A percentile compares a stretch with the other conserved stretches of the same genome.
Evolutionary conservation across 1,140 invertebrate species (phyloP).

Genomic region (Procambarus virginalis): DNA sequence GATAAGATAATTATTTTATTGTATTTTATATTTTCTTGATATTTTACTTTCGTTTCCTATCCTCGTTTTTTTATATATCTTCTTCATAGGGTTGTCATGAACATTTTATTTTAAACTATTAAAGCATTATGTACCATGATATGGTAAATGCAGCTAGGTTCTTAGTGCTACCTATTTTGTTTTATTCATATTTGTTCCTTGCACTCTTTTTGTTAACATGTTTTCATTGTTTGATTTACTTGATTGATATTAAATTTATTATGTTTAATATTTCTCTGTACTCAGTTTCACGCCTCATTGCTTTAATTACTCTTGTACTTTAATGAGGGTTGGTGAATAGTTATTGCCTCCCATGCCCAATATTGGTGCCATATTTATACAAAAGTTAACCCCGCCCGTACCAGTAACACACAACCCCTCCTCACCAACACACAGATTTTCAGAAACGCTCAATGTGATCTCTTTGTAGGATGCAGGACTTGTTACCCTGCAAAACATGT

Average conservation of each 20-base stretch:
- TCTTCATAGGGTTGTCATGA: conserved; percentile 21
- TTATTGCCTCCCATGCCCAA: conserved; percentile 45
- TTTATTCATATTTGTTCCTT: background rate
- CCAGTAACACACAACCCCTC: conserved; percentile 26
- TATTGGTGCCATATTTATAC: conserved; percentile 63
- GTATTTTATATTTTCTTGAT: conserved; percentile 47
- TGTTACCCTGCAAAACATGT: conserved; percentile 19
- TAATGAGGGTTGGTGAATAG: conserved; percentile 32
- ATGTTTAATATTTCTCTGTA: background rate
- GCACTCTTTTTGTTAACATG: conserved; percentile 26
- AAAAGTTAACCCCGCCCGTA: conserved; percentile 57
- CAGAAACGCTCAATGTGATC: conserved; percentile 67
- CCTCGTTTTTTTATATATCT: background rate
- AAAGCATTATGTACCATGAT: conserved; percentile 18
- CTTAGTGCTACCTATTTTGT: conserved; percentile 1
- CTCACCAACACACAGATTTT: conserved; percentile 48
- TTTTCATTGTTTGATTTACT: conserved; percentile 32
- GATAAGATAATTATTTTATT: conserved; percentile 63
- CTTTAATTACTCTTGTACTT: conserved; percentile 21
- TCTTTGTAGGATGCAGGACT: conserved; percentile 32
- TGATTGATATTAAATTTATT: conserved; percentile 53
- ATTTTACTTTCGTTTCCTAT: conserved; percentile 27
- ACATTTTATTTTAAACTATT: conserved; percentile 12
- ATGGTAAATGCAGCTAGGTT: conserved; percentile 43
- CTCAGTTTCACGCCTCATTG: conserved; percentile 6